A percentile compares a stretch with the other conserved stretches of the same genome.
Evolutionary conservation across 2,888 invertebrate genomes (phyloP).

Genomic region (Ochropleura plecta): DNA sequence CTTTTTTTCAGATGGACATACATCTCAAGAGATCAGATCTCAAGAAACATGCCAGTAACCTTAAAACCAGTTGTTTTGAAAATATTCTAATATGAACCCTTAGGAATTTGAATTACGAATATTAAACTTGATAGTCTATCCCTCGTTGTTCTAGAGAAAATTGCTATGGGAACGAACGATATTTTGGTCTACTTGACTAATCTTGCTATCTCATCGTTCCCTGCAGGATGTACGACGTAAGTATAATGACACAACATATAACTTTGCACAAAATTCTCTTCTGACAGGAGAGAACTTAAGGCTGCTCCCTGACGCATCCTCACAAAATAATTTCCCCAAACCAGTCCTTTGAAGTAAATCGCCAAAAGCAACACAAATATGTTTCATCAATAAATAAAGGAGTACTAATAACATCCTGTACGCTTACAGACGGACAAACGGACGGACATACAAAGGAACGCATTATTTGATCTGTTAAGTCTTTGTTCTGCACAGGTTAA

Average conservation of each 20-base stretch:
- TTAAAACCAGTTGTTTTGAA: background rate
- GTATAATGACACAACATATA: background rate
- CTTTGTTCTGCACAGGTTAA: slow-evolving; percentile 56
- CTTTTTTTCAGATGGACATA: background rate
- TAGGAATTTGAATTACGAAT: background rate
- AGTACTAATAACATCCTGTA: slow-evolving; percentile 58
- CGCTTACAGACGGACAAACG: slow-evolving; percentile 58
- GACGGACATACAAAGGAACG: slow-evolving; percentile 64
- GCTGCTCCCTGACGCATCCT: slow-evolving; percentile 28
- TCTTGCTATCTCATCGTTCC: background rate
- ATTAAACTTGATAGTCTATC: background rate
- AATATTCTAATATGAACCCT: background rate
- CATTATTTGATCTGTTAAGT: slow-evolving; percentile 60
- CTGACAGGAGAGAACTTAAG: background rate
- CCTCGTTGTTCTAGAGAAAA: background rate
- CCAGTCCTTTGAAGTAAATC: slow-evolving; percentile 40
- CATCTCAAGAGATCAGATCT: background rate
- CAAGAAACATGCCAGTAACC: background rate
- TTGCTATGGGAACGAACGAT: background rate
- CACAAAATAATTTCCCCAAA: slow-evolving; percentile 4
- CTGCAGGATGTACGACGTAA: background rate
- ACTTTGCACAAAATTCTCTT: background rate
- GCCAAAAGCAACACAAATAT: slow-evolving; percentile 53
- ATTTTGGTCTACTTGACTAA: background rate
- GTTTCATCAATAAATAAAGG: slow-evolving; percentile 59